phyloP scores from a whole-genome alignment of 2,888 invertebrate genomes.

The Hemaris fuciformis region DNA sequence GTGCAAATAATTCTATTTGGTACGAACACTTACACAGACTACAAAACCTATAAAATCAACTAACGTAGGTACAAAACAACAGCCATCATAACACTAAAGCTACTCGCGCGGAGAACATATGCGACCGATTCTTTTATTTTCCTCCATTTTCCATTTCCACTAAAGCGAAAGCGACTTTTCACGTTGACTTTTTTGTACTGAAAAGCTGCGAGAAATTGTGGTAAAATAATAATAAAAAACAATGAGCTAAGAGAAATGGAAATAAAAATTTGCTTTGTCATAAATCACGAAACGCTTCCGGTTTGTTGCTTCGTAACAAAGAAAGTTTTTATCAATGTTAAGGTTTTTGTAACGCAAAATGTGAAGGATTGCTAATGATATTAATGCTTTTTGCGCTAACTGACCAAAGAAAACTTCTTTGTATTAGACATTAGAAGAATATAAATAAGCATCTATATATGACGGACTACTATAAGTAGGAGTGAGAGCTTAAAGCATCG shows the following conservation, averaged over 20 bases:
- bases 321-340: constrained; percentile 71
- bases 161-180: constrained; percentile 75
- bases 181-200: constrained; percentile 67
- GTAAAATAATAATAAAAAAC: constrained; percentile 73
- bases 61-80: constrained; percentile 5
- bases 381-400: constrained; percentile 5
- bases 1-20: background rate
- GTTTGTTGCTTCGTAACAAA: constrained; percentile 69
- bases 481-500: constrained; percentile 67
- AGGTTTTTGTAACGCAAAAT: constrained; percentile 48
- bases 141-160: constrained; percentile 72
- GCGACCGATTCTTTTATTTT: constrained; percentile 65
- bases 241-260: constrained; percentile 73
- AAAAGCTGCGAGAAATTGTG: constrained; percentile 72
- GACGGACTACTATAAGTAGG: constrained; percentile 55
- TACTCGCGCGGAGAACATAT: constrained; percentile 60
- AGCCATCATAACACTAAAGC: constrained; percentile 55
- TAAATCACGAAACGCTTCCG: constrained; percentile 77
- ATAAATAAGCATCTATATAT: constrained; percentile 48
- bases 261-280: constrained; percentile 79
- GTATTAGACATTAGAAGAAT: constrained; percentile 30
- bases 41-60: background rate
- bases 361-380: constrained; percentile 36
- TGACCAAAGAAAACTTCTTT: constrained; percentile 15
- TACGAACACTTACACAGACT: background rate